phyloP scores from a whole-genome alignment of 2,797 vertebrate species.

The Sebastes cheni region DNA sequence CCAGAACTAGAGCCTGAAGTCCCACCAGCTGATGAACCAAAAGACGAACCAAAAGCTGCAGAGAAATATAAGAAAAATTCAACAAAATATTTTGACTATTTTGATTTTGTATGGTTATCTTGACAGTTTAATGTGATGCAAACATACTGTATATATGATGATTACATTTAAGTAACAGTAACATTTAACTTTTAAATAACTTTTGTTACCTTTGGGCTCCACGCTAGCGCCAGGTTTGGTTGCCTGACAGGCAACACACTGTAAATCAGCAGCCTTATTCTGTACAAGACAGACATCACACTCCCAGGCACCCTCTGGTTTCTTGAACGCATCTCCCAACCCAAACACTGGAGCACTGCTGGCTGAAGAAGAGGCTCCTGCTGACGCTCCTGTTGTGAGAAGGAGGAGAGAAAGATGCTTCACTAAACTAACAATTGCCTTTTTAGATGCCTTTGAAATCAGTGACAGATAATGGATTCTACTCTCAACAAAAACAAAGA shows the following conservation, averaged over 20 bases:
- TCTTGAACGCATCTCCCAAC: conserved; percentile 92
- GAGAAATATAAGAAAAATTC: neutral
- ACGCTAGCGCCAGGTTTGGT: conserved; percentile 87
- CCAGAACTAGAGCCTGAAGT: conserved; percentile 75
- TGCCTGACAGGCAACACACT: conserved; percentile 87
- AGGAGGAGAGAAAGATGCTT: neutral
- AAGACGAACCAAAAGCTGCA: conserved; percentile 66
- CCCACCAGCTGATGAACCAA: conserved; percentile 81
- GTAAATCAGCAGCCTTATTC: conserved; percentile 86
- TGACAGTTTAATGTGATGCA: neutral
- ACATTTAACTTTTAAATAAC: neutral
- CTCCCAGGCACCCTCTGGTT: conserved; percentile 91
- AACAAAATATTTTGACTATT: neutral
- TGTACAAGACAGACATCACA: conserved; percentile 88
- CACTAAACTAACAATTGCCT: neutral
- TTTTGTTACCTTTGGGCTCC: conserved; percentile 87
- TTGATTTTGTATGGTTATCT: neutral
- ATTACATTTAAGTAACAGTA: neutral
- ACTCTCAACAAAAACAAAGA: neutral
- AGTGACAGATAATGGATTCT: neutral
- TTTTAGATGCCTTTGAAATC: neutral
- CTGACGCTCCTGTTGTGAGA: conserved; percentile 27
- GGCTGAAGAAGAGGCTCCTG: conserved; percentile 55
- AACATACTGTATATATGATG: neutral
- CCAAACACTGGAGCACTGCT: conserved; percentile 78